Percentiles rank a stretch among this genome's conserved stretches.
Conservation (phyloP, 2,888 invertebrate species). For the Craniophora ligustri region DNA sequence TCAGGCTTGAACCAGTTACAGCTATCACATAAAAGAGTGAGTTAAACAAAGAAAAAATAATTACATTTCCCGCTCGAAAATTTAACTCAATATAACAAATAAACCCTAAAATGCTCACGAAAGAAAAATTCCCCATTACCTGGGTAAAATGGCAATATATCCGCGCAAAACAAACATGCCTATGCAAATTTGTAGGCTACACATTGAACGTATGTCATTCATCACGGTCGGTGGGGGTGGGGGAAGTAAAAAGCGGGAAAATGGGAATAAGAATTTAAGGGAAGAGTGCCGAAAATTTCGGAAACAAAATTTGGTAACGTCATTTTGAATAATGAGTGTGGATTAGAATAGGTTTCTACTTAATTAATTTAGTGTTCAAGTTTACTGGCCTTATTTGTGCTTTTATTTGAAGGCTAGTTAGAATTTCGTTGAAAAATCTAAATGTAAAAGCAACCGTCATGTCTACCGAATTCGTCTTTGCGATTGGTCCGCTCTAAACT, state of each 20-base stretch:
- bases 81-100: slow-evolving; percentile 11
- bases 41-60: slow-evolving; percentile 35
- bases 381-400: no score
- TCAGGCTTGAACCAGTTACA: neutral
- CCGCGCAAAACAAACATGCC: slow-evolving; percentile 48
- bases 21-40: neutral
- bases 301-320: neutral
- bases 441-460: no score
- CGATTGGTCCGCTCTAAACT: no score
- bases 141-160: slow-evolving; percentile 48
- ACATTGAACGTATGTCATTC: slow-evolving; percentile 54
- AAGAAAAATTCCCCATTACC: slow-evolving; percentile 35
- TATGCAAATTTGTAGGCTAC: slow-evolving; percentile 53
- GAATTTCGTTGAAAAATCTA: no score
- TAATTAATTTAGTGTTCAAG: neutral
- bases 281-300: slow-evolving; percentile 1
- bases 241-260: slow-evolving; percentile 21
- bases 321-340: slow-evolving; percentile 16
- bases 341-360: neutral
- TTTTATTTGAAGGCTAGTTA: no score
- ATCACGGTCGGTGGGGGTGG: slow-evolving; percentile 30
- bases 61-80: slow-evolving; percentile 24
- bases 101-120: slow-evolving; percentile 14
- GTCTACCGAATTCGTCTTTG: no score
- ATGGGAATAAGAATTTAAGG: slow-evolving; percentile 21